phyloP scores from a whole-genome alignment of 1,140 invertebrate species.

The Papilio polyxenes region DNA sequence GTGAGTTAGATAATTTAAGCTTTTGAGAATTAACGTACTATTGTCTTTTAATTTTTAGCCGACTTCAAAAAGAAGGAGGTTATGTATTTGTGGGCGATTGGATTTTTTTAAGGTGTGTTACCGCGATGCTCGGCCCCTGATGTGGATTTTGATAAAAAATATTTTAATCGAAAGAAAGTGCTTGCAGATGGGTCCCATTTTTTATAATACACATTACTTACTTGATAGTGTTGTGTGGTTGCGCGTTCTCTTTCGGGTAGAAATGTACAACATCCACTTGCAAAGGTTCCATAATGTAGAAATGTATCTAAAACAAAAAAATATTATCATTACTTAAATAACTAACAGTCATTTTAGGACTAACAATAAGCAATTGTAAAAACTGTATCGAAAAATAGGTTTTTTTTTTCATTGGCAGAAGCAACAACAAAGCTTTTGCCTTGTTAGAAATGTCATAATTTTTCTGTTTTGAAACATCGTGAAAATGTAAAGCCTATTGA shows the following conservation, averaged over 20 bases:
- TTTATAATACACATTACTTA: constrained; percentile 48
- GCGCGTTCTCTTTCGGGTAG: constrained; percentile 83
- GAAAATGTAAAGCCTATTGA: neutral
- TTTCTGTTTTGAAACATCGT: neutral
- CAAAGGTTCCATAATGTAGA: constrained; percentile 71
- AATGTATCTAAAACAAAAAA: constrained; percentile 51
- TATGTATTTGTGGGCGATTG: no score
- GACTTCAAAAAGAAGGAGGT: no score
- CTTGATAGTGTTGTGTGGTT: constrained; percentile 83
- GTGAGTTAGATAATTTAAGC: no score
- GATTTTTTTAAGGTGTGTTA: no score
- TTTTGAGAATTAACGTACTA: no score
- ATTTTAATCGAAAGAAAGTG: no score
- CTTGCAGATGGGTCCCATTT: neutral
- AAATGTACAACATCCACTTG: constrained; percentile 83
- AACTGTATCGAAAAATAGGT: no score
- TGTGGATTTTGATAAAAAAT: no score
- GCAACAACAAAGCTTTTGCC: neutral
- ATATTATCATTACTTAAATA: neutral
- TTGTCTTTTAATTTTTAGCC: no score
- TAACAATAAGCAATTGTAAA: no score
- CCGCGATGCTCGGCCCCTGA: no score
- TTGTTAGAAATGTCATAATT: neutral
- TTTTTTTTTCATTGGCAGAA: neutral
- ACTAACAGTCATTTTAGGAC: neutral